phyloP scores from a whole-genome alignment of 2,797 vertebrate genomes.

The Perdix hodgsoniae region DNA sequence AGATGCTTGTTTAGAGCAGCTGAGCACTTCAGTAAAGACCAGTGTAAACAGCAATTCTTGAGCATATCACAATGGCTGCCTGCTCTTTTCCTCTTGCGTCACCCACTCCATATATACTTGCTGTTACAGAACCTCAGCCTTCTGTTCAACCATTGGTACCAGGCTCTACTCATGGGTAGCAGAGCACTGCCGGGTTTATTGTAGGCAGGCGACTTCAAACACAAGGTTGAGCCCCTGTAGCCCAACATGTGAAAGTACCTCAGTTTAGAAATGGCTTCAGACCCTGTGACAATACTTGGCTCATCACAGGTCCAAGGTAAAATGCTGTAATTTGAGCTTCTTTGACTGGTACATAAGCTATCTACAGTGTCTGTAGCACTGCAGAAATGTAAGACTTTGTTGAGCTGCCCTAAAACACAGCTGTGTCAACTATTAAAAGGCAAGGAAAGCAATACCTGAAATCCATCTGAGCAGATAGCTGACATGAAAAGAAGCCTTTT shows the following conservation, averaged over 20 bases:
- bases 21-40: not conserved
- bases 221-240: not conserved
- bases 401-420: not conserved
- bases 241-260: not conserved
- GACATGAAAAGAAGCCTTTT: not conserved
- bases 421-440: not conserved
- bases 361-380: not conserved
- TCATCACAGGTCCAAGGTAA: not conserved
- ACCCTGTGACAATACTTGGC: not conserved
- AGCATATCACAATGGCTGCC: not conserved
- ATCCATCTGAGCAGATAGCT: not conserved
- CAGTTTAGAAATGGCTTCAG: not conserved
- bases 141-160: not conserved
- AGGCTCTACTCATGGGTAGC: not conserved
- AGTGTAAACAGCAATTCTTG: not conserved
- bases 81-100: not conserved
- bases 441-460: not conserved
- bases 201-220: not conserved
- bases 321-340: not conserved
- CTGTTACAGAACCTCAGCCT: not conserved
- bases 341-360: not conserved
- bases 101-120: not conserved
- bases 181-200: not conserved
- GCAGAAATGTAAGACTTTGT: not conserved
- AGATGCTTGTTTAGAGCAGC: not conserved